Evolutionary conservation across 2,888 invertebrate genomes (phyloP), one percentile per base, ranked within the genome.

Genomic region (Girardia tigrina): DNA sequence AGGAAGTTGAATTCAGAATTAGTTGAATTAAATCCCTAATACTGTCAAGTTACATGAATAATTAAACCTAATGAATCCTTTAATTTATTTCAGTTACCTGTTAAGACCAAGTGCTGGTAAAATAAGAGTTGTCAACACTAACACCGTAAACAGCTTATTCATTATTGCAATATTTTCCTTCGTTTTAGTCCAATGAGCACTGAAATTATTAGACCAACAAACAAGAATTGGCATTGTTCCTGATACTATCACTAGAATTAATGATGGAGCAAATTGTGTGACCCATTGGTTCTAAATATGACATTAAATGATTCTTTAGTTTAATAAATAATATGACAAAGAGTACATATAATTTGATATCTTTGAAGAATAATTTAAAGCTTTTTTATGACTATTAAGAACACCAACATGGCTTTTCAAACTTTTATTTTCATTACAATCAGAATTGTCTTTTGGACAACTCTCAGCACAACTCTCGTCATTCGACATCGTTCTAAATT

Each of bases 211-310:
- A 1, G 93, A 91, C 82, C 90, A 90, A 0, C 91, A 89, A 8
- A 94, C 93, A 77, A 94, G 87, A 0, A 91, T 91, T 0, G 94
- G 94, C 88, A 94, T 89, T n/a, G 92, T 85, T 0, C 92, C 91
- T 14, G 94, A 91, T 83, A 92, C 88, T 0, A 90, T 90, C 88
- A 92, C 90, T 76, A 94, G 87, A 78, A 94, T 86, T 75, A 94
- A 83, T 0, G 94, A 93, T 2, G 94, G 94, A 36, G 16, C 16
- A 36, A 36, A 36, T 36, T 36, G 36, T 12, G 36, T 12, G 8
- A 8, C 36, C 36, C 36, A 36, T 36, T 8, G 16, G 36, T 16
- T 36, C 36, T 36, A 36, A 36, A n/a, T n/a, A n/a, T n/a, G n/a
- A n/a, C n/a, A n/a, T n/a, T n/a, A n/a, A 36, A 36, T 36, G 16